These are phyloP conservation scores for Cremastinae sp. DNA, from an alignment of 2,888 invertebrate genomes.

Conservation along the genomic window DNA sequence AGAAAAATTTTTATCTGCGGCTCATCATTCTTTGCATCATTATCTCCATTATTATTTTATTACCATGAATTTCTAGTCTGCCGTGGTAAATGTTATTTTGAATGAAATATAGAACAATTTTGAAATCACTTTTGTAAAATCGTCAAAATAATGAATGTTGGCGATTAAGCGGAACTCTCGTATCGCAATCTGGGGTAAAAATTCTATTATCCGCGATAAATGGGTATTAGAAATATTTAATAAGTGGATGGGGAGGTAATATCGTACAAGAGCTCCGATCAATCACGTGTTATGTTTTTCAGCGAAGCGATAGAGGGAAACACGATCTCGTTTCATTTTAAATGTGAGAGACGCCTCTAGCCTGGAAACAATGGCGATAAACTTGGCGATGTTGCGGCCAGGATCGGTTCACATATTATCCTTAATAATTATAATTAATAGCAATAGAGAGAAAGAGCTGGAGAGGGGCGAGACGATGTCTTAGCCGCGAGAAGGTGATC, in stretches of 20 bases:
- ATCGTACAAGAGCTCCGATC: conserved; percentile 38
- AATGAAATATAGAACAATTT: too few relatives aligned
- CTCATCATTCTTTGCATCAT: too few relatives aligned
- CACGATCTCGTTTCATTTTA: not conserved
- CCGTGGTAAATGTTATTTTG: too few relatives aligned
- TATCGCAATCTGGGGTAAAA: not conserved
- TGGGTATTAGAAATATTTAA: conserved; percentile 27
- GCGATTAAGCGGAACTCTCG: not conserved
- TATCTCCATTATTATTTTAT: too few relatives aligned
- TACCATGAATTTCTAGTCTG: too few relatives aligned
- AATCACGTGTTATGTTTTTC: conserved; percentile 38
- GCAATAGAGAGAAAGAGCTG: conserved; percentile 38
- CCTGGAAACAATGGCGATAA: conserved; percentile 54
- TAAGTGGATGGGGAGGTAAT: conserved; percentile 29
- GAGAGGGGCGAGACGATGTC: not conserved
- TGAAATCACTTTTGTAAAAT: too few relatives aligned
- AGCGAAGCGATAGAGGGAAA: conserved; percentile 13
- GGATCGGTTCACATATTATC: conserved; percentile 46
- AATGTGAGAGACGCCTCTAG: conserved; percentile 14
- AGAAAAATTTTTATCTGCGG: too few relatives aligned
- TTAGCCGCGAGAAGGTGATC: conserved; percentile 38
- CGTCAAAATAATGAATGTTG: too few relatives aligned
- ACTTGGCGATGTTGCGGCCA: conserved; percentile 33
- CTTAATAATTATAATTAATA: conserved; percentile 59
- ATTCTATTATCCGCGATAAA: conserved; percentile 31